Evolutionary conservation across 2,797 vertebrate species (phyloP), one percentile per base, ranked within the genome.

Genomic region (Selene dorsalis): DNA sequence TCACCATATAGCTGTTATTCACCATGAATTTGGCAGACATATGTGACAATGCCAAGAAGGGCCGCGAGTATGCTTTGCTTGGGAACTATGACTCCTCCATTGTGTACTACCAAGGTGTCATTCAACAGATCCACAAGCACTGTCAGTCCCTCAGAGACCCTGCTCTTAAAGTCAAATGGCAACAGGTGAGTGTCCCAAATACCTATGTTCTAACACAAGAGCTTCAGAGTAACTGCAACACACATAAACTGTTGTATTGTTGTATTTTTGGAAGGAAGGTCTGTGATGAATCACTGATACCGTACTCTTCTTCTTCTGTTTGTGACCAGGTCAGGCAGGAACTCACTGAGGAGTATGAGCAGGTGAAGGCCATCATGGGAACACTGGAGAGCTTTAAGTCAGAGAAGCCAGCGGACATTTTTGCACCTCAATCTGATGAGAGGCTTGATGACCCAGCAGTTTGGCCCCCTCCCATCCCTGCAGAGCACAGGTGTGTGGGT

Each of bases 1-100:
- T 48, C 41, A 24, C 38, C 20, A 10, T 79, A 87, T 12, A 70
- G 94, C 83, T 90, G 77, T 85, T 72, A 66, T 86, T 79, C 91
- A 96, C 87, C 84, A 99, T 99, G 97, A 98, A 97, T 93, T 91
- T 99, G 91, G 94, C 95, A 38, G 98, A 99, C 82, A 98, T 99
- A 76, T 97, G 95, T 50, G 97, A 99, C 93, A 98, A 99, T 75
- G 97, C 96, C 71, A 98, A 98, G 93, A 99, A 97, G 92, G 98
- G 96, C 66, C 95, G 97, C 83, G 98, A 99, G 93, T 99, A 98
- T 66, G 98, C 98, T 7, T 92, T 99, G 57, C 96, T 99, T 78
- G 98, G 98, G 67, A 99, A 97, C 92, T 99, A 99, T 2, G 98
- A 99, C 90, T 97, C 97, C 3, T 98, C 98, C 17, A 94, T 97